phyloP scores from a whole-genome alignment of 2,797 vertebrate species.

The Chloroceryle amazona region DNA sequence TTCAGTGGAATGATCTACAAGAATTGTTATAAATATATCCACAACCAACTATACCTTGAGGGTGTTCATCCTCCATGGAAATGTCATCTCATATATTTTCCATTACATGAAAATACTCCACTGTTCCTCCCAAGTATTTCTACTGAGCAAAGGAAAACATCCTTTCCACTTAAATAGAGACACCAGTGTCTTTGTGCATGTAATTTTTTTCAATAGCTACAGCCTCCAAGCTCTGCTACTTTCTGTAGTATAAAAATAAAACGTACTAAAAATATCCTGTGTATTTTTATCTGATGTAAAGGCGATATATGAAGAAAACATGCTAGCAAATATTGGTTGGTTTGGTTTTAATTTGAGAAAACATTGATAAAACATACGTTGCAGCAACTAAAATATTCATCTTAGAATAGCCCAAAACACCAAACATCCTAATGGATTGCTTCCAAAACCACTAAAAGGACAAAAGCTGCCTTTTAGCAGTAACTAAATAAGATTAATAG shows the following conservation, averaged over 20 bases:
- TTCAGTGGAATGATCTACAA: neutral
- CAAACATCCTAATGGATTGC: neutral
- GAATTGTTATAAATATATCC: neutral
- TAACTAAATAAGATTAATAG: neutral
- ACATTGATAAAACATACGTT: neutral
- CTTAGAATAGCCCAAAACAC: neutral
- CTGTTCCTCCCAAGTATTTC: conserved; percentile 20
- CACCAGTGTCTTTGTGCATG: neutral
- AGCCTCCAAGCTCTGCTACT: neutral
- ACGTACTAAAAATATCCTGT: neutral
- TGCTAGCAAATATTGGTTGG: neutral
- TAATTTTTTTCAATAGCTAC: neutral
- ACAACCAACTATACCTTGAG: neutral
- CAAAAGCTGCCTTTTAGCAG: neutral
- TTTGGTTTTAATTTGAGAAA: neutral
- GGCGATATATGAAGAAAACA: neutral
- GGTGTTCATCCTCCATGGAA: conserved; percentile 2
- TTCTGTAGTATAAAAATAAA: conserved; percentile 13
- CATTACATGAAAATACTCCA: conserved; percentile 7
- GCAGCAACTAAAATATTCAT: neutral
- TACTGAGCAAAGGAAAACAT: neutral
- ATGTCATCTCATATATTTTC: conserved; percentile 19
- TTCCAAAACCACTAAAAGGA: neutral
- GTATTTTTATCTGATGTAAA: neutral
- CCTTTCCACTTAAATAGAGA: neutral